Evolutionary conservation across 1,140 invertebrate genomes (phyloP).

Genomic region (Thaumetopoea pityocampa): DNA sequence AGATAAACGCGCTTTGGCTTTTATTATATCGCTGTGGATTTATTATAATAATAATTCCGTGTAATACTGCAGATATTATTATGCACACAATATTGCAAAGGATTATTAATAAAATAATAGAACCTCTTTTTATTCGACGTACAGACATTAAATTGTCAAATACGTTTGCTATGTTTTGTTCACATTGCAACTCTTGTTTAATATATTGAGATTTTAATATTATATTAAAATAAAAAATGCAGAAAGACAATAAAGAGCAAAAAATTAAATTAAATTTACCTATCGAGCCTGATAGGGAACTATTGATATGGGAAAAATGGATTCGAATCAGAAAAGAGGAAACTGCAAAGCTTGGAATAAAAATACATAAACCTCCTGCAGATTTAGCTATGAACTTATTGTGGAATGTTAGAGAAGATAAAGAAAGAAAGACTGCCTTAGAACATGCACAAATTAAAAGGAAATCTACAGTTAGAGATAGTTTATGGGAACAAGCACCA

Average conservation of each 20-base stretch:
- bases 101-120: no score
- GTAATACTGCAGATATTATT: no score
- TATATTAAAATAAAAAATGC: not conserved
- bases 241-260: conserved; percentile 4
- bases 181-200: no score
- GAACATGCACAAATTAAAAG: conserved; percentile 49
- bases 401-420: conserved; percentile 42
- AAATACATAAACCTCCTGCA: conserved; percentile 30
- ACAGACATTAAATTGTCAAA: no score
- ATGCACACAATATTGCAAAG: no score
- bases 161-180: no score
- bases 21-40: no score
- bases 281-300: conserved; percentile 37
- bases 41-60: no score
- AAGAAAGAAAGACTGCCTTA: conserved; percentile 50
- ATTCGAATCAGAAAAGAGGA: conserved; percentile 56
- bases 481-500: conserved; percentile 49
- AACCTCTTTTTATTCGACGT: no score
- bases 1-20: no score
- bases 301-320: conserved; percentile 65
- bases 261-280: not conserved
- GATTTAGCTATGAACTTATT: conserved; percentile 57
- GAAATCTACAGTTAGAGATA: conserved; percentile 38
- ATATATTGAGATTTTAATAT: no score
- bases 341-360: conserved; percentile 31